Evolutionary conservation across 1,140 invertebrate genomes (phyloP), one percentile per base, ranked within the genome.

Genomic region (Antheraea pernyi): DNA sequence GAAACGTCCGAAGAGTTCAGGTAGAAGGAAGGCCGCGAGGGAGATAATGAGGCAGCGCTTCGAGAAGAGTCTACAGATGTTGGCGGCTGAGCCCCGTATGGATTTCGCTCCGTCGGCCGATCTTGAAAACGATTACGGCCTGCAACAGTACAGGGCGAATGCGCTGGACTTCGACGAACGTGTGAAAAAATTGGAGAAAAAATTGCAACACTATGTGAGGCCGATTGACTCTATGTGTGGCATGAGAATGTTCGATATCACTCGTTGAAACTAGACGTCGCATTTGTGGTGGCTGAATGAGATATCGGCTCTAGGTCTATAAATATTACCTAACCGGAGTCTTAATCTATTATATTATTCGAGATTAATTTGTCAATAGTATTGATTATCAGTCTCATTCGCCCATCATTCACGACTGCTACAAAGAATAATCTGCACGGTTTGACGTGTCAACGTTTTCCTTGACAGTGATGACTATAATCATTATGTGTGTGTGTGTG

Each of bases 101-200:
- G 85, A 82, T 37, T 77, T 84, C 39, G 74, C 77, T 7, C 78
- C 81, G 3, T 81, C 85, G 0, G 81, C 84, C 0, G 89, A 89
- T 30, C 67, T 90, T 59, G 85, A 85, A 71, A 78, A 90, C 67
- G 89, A 91, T 71, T 85, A 84, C 48, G 86, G 83, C 3, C 93
- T 76, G 92, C 94, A 73, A 93, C 94, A 75, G 84, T 95, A 89
- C 92, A 92, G 73, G 85, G 94, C 73, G 83, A 92, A 76, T 93
- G 93, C 75, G 81, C 86, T 85, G 66, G 83, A 76, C 65, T 93
- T 84, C 75, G 83, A 81, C 70, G 89, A 90, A 19, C 81, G 89
- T 7, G 87, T 89, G n/a, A 79, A 80, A 71, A 83, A 84, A 59
- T 71, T 91, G 62, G 89, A 91, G 77, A 82, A 81, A 69, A 80